Conservation (phyloP, 2,888 invertebrate genomes). For the Ischnura elegans region DNA sequence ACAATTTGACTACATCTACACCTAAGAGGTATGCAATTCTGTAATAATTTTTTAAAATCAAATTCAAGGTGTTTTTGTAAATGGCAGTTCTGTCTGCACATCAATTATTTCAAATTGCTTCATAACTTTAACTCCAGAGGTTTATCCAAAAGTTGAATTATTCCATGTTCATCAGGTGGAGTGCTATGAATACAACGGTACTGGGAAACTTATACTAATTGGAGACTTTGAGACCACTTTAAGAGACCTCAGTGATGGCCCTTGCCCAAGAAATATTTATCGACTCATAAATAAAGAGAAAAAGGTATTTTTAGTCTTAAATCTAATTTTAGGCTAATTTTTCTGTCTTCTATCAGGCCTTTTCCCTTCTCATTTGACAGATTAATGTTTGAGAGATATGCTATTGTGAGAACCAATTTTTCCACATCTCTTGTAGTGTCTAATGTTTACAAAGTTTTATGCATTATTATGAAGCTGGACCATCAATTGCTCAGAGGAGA, state of each 20-base stretch:
- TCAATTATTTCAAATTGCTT: too few relatives aligned
- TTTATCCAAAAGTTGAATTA: background rate
- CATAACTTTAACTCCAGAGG: background rate
- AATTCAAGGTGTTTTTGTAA: background rate
- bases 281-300: slow-evolving; percentile 76
- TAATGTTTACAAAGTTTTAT: too few relatives aligned
- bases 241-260: slow-evolving; percentile 76
- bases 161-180: slow-evolving; percentile 71
- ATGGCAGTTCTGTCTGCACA: background rate
- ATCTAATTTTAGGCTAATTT: too few relatives aligned
- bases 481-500: too few relatives aligned
- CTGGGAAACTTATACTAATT: slow-evolving; percentile 78
- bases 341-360: too few relatives aligned
- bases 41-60: background rate
- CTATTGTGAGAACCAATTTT: too few relatives aligned
- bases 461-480: too few relatives aligned
- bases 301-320: slow-evolving; percentile 71
- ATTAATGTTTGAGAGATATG: too few relatives aligned
- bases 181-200: slow-evolving; percentile 79
- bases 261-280: slow-evolving; percentile 75
- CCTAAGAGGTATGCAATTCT: too few relatives aligned
- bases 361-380: too few relatives aligned
- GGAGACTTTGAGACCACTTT: slow-evolving; percentile 78
- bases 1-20: too few relatives aligned
- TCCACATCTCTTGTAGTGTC: too few relatives aligned